A percentile compares a stretch with the other conserved stretches of the same genome.
These are phyloP conservation scores for Rhineura floridana DNA, from an alignment of 2,113 vertebrate genomes.

Conservation along the genomic window DNA sequence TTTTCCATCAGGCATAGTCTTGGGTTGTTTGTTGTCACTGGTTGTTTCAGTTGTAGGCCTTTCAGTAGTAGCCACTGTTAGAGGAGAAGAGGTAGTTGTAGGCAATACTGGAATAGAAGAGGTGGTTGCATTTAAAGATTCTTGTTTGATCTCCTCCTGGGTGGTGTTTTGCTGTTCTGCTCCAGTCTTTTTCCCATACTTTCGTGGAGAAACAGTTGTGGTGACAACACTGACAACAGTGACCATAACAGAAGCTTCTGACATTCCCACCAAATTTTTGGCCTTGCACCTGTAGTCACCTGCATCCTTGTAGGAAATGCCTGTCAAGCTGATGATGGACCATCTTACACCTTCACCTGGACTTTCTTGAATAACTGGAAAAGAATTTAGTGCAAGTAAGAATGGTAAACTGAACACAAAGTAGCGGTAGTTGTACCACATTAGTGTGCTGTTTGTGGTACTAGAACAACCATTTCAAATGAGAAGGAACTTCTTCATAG, in stretches of 20 bases:
- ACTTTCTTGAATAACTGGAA: slow-evolving; percentile 91
- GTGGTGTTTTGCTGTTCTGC: slow-evolving; percentile 27
- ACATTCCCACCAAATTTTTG: slow-evolving; percentile 89
- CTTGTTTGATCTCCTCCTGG: slow-evolving; percentile 49
- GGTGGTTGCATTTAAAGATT: slow-evolving; percentile 26
- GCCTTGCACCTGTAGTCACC: slow-evolving; percentile 94
- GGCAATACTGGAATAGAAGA: slow-evolving; percentile 32
- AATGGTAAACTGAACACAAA: not conserved
- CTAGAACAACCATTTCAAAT: not conserved
- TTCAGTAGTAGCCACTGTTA: slow-evolving; percentile 34
- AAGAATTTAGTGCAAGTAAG: slow-evolving; percentile 49
- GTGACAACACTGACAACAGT: slow-evolving; percentile 80
- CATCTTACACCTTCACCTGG: slow-evolving; percentile 90
- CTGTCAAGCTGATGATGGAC: slow-evolving; percentile 94
- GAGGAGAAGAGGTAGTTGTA: slow-evolving; percentile 37
- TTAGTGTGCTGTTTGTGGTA: not conserved
- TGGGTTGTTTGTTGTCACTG: slow-evolving; percentile 60
- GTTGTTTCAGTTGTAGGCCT: slow-evolving; percentile 8
- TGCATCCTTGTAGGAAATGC: slow-evolving; percentile 86
- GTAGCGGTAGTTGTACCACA: not conserved
- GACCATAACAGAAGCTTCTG: slow-evolving; percentile 86
- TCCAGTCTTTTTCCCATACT: slow-evolving; percentile 50
- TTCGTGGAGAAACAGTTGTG: slow-evolving; percentile 70
- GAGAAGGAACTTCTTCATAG: not conserved
- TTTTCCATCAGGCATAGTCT: slow-evolving; percentile 49